These are phyloP conservation scores for Balanococcus diminutus DNA, from an alignment of 2,888 invertebrate genomes.

Conservation along the genomic window DNA sequence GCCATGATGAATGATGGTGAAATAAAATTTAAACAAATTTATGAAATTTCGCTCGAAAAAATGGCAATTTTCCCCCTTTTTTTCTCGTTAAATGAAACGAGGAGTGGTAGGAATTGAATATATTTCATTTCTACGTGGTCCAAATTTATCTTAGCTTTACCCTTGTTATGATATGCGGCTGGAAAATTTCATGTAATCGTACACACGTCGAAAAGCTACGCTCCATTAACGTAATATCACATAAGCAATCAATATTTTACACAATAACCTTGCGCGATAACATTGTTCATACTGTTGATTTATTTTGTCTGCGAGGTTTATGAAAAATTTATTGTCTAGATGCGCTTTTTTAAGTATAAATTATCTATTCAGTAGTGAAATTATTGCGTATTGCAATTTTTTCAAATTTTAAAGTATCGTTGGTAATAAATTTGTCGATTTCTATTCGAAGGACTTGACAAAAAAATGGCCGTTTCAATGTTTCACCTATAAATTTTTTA, in stretches of 20 bases:
- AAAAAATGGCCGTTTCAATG: too few species aligned
- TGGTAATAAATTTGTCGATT: background rate
- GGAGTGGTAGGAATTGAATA: background rate
- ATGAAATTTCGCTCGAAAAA: background rate
- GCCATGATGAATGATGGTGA: background rate
- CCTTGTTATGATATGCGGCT: background rate
- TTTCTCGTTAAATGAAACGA: background rate
- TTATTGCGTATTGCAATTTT: background rate
- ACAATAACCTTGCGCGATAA: background rate
- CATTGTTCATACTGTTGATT: conserved; percentile 12
- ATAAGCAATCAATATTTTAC: background rate
- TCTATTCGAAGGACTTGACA: background rate
- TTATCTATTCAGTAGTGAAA: background rate
- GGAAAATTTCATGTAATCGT: conserved; percentile 5
- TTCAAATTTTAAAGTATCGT: background rate
- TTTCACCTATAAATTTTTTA: background rate
- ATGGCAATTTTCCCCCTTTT: background rate
- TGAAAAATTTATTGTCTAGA: background rate
- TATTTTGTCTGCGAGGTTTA: background rate
- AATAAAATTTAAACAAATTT: background rate
- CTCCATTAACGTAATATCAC: background rate
- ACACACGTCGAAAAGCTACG: background rate
- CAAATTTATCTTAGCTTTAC: background rate
- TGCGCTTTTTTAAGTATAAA: too few species aligned
- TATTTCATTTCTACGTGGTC: background rate